Evolutionary conservation across 2,888 invertebrate genomes (phyloP).

Genomic region (Cephus spinipes): DNA sequence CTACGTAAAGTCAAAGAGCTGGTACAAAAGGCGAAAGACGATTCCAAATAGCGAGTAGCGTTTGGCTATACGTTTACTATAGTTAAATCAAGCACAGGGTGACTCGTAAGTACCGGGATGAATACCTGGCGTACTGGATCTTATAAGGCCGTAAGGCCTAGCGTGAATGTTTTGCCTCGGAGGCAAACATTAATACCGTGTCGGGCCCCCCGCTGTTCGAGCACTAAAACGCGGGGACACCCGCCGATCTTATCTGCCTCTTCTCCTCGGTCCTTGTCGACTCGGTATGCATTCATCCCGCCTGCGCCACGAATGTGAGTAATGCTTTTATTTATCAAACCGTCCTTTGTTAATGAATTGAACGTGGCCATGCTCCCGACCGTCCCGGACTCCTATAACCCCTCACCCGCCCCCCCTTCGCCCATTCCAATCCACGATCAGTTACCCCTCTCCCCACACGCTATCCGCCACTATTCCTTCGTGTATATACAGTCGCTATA

Average conservation of each 20-base stretch:
- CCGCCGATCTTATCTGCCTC: conserved; percentile 66
- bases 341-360: conserved; percentile 64
- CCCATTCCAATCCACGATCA: background rate
- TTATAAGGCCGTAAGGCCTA: conserved; percentile 5
- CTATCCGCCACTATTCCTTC: background rate
- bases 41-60: background rate
- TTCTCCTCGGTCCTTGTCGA: conserved; percentile 61
- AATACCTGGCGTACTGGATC: background rate
- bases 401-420: background rate
- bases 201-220: conserved; percentile 63
- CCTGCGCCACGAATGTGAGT: conserved; percentile 59
- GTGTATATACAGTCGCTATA: background rate
- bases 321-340: conserved; percentile 67
- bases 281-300: conserved; percentile 65
- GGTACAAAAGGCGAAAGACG: background rate
- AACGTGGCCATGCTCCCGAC: conserved; percentile 34
- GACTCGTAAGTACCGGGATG: background rate
- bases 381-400: conserved; percentile 8
- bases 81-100: background rate
- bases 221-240: conserved; percentile 67
- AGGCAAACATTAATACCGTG: conserved; percentile 66
- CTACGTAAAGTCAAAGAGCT: background rate
- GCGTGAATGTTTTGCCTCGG: conserved; percentile 58
- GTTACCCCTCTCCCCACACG: background rate
- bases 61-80: background rate